Evolutionary conservation across 2,888 invertebrate genomes (phyloP).

Genomic region (Mesopsocus fuscifrons): DNA sequence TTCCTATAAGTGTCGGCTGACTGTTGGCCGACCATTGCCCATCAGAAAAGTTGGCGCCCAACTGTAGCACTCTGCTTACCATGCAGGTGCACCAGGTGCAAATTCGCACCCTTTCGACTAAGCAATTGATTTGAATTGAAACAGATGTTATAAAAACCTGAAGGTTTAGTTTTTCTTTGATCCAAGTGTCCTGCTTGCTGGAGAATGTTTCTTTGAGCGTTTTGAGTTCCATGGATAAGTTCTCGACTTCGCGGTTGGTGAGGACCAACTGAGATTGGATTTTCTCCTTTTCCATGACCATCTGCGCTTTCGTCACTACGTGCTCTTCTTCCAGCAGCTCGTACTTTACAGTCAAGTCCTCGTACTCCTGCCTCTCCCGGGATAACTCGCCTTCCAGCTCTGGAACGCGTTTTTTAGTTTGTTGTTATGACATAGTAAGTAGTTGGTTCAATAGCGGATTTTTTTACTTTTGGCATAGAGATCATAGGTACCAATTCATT

Average conservation of each 20-base stretch:
- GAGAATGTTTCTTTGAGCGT: slow-evolving; percentile 41
- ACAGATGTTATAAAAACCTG: no score
- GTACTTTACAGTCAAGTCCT: slow-evolving; percentile 62
- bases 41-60: no score
- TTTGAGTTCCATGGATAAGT: slow-evolving; percentile 42
- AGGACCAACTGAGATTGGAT: slow-evolving; percentile 44
- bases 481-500: slow-evolving; percentile 8
- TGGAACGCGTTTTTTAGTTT: no score
- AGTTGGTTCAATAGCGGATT: no score
- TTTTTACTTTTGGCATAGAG: no score
- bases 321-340: slow-evolving; percentile 71
- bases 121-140: no score
- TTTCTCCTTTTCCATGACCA: slow-evolving; percentile 64
- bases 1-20: no score
- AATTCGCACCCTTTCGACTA: no score
- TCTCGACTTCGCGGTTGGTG: slow-evolving; percentile 39
- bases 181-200: slow-evolving; percentile 45
- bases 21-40: no score
- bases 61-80: no score
- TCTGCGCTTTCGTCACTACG: slow-evolving; percentile 59
- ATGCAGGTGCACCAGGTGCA: no score
- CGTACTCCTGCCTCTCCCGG: slow-evolving; percentile 51
- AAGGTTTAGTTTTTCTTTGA: slow-evolving; percentile 46
- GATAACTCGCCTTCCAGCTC: slow-evolving; percentile 47
- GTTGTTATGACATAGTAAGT: no score